These are phyloP conservation scores for Acanthosepion esculentum DNA, from an alignment of 2,888 invertebrate species.

Conservation along the genomic window DNA sequence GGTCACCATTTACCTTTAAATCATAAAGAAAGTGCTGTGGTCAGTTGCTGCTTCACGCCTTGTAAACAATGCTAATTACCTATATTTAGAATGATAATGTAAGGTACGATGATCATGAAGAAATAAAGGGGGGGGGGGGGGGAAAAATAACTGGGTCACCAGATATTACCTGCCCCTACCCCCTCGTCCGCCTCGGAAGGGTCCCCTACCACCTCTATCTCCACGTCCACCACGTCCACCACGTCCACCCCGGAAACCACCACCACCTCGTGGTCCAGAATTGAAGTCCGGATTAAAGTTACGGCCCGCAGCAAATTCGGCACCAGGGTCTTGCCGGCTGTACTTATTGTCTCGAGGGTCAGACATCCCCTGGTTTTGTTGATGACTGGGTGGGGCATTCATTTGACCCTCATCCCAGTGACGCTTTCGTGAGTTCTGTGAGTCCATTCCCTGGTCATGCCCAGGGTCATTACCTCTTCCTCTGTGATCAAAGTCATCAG, in stretches of 20 bases:
- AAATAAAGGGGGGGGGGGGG: neutral
- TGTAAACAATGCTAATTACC: neutral
- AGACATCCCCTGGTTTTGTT: constrained; percentile 44
- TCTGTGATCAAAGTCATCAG: constrained; percentile 37
- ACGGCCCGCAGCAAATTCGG: constrained; percentile 23
- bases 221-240: constrained; percentile 36
- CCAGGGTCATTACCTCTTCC: neutral
- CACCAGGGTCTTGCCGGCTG: constrained; percentile 35
- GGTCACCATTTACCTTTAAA: too few relatives aligned
- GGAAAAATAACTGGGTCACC: neutral
- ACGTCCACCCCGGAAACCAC: constrained; percentile 21
- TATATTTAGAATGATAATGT: neutral
- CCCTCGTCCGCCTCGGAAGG: constrained; percentile 35
- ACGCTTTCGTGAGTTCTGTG: constrained; percentile 24
- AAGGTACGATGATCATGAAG: neutral
- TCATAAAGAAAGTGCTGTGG: neutral
- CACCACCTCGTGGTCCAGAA: constrained; percentile 43
- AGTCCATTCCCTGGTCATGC: constrained; percentile 39
- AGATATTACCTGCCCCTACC: constrained; percentile 38
- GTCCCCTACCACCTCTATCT: constrained; percentile 40
- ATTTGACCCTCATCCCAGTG: constrained; percentile 49
- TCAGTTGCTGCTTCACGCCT: neutral
- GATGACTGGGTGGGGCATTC: neutral
- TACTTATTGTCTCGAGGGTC: neutral
- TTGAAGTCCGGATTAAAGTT: constrained; percentile 46